phyloP scores from a whole-genome alignment of 1,140 invertebrate genomes.

The Pseudobourletiella spinata region DNA sequence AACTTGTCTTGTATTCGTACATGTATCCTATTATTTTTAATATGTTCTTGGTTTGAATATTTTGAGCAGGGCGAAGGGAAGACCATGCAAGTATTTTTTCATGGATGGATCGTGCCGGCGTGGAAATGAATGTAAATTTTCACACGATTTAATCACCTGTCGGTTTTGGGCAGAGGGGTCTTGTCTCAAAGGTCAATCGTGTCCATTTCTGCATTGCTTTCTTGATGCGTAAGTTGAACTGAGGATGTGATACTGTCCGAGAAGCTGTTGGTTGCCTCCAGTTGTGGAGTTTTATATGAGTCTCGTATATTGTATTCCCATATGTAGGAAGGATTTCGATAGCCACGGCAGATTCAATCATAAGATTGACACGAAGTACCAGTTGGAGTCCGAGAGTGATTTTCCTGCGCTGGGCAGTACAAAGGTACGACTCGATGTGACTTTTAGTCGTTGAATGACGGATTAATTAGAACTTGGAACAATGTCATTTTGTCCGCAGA shows the following conservation, averaged over 20 bases:
- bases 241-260: no score
- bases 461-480: background rate
- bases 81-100: slow-evolving; percentile 31
- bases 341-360: background rate
- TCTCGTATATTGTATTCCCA: no score
- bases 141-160: slow-evolving; percentile 29
- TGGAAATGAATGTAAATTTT: slow-evolving; percentile 31
- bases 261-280: no score
- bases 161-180: slow-evolving; percentile 33
- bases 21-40: background rate
- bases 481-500: slow-evolving; percentile 5
- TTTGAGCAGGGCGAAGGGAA: slow-evolving; percentile 20
- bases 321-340: slow-evolving; percentile 1
- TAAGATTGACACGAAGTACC: slow-evolving; percentile 20
- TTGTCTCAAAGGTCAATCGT: slow-evolving; percentile 26
- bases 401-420: slow-evolving; percentile 30
- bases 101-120: slow-evolving; percentile 27
- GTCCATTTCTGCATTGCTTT: slow-evolving; percentile 29
- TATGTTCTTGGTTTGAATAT: no score
- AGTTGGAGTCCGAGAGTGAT: slow-evolving; percentile 31
- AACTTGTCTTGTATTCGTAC: no score
- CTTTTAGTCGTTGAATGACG: background rate
- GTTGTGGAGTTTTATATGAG: no score
- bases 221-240: slow-evolving; percentile 23
- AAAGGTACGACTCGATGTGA: slow-evolving; percentile 19